These are phyloP conservation scores for Cheilosia vulpina DNA, from an alignment of 2,888 invertebrate species.

Conservation along the genomic window DNA sequence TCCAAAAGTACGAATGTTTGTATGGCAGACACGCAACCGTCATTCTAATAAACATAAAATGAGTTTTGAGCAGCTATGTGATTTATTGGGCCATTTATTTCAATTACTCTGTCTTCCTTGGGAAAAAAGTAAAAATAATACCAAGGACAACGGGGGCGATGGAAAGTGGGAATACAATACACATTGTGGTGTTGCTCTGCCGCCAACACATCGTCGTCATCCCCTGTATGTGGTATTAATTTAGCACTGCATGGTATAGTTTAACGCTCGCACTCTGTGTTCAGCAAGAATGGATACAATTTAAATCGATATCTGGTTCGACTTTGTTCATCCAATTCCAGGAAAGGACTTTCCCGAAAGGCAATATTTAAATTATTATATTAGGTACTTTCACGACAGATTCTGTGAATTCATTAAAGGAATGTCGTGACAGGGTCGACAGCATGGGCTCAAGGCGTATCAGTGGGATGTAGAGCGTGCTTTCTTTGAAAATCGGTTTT, in stretches of 20 bases:
- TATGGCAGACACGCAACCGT: constrained; percentile 68
- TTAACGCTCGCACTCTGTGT: constrained; percentile 7
- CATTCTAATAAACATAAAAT: constrained; percentile 73
- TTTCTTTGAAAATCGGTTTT: too few species aligned
- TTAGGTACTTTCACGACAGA: too few species aligned
- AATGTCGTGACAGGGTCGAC: too few species aligned
- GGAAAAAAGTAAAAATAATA: constrained; percentile 8
- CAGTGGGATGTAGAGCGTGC: too few species aligned
- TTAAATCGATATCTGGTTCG: too few species aligned
- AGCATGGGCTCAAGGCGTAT: too few species aligned
- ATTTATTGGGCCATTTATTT: constrained; percentile 74
- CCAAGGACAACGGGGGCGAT: constrained; percentile 13
- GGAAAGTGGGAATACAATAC: constrained; percentile 33
- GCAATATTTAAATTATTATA: too few species aligned
- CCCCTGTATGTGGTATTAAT: constrained; percentile 11
- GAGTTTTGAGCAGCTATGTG: constrained; percentile 73
- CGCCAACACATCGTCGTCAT: constrained; percentile 10
- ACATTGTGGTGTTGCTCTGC: not conserved
- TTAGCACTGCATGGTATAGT: constrained; percentile 5
- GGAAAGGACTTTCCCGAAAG: too few species aligned
- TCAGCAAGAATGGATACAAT: too few species aligned
- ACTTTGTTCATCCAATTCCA: too few species aligned
- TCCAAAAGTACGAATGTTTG: constrained; percentile 58
- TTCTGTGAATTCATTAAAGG: too few species aligned
- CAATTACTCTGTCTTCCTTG: constrained; percentile 68